These are phyloP conservation scores for Drosophila barbarae DNA, from an alignment of 2,888 invertebrate genomes.

Conservation along the genomic window DNA sequence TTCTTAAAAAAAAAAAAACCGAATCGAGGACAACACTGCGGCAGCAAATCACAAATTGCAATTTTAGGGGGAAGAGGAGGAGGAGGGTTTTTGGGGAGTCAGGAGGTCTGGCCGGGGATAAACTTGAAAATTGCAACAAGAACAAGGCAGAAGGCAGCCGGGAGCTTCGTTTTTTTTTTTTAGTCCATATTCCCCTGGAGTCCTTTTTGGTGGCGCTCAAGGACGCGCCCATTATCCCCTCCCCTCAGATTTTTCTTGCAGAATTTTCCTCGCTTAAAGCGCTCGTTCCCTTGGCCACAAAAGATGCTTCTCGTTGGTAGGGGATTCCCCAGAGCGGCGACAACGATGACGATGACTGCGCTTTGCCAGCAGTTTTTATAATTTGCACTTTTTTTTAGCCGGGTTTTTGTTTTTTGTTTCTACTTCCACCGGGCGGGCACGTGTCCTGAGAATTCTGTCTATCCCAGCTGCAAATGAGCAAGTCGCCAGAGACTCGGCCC, in stretches of 20 bases:
- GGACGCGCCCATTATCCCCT: constrained; percentile 45
- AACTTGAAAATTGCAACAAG: constrained; percentile 58
- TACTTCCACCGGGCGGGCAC: constrained; percentile 35
- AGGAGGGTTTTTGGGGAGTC: background rate
- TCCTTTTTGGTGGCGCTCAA: constrained; percentile 56
- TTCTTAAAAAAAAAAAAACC: constrained; percentile 2
- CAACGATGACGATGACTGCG: constrained; percentile 50
- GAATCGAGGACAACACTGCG: constrained; percentile 28
- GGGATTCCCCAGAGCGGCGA: constrained; percentile 34
- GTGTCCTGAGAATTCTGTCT: constrained; percentile 47
- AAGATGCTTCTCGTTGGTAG: constrained; percentile 4
- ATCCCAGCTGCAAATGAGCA: constrained; percentile 69
- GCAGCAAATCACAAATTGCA: constrained; percentile 37
- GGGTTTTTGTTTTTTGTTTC: constrained; percentile 12
- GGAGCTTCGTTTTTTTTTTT: constrained; percentile 5
- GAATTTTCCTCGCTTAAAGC: constrained; percentile 45
- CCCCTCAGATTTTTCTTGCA: background rate
- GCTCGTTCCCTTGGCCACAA: constrained; percentile 41
- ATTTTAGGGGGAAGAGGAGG: background rate
- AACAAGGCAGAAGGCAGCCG: constrained; percentile 16
- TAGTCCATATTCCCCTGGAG: constrained; percentile 50
- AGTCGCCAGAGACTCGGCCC: constrained; percentile 54
- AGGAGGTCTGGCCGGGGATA: constrained; percentile 27
- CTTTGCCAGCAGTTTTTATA: constrained; percentile 75
- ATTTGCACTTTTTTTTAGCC: constrained; percentile 63